Conservation (phyloP, 2,888 invertebrate genomes). For the Tribolium freemani region DNA sequence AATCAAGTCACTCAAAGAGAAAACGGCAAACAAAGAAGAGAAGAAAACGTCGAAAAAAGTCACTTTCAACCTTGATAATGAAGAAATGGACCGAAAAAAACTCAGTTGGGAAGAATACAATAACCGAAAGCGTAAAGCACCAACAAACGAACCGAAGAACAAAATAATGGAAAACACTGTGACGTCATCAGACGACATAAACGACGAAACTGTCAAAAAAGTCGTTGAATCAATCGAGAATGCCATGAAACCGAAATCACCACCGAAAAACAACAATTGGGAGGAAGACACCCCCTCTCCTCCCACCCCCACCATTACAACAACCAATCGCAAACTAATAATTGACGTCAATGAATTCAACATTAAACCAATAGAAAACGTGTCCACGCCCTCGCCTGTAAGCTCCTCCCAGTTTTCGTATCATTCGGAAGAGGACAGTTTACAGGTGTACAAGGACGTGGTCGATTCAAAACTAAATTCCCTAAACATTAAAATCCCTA, state of each 20-base stretch:
- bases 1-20: slow-evolving; percentile 36
- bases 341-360: slow-evolving; percentile 54
- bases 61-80: slow-evolving; percentile 30
- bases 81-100: slow-evolving; percentile 38
- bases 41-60: slow-evolving; percentile 25
- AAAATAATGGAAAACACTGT: slow-evolving; percentile 34
- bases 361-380: slow-evolving; percentile 40
- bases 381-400: slow-evolving; percentile 28
- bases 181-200: slow-evolving; percentile 12
- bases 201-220: slow-evolving; percentile 25
- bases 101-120: slow-evolving; percentile 59
- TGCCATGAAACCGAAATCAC: slow-evolving; percentile 1
- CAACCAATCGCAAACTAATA: slow-evolving; percentile 47
- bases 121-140: slow-evolving; percentile 54
- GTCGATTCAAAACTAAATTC: slow-evolving; percentile 60
- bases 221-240: slow-evolving; percentile 22
- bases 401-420: slow-evolving; percentile 36
- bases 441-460: slow-evolving; percentile 59
- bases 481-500: slow-evolving; percentile 59
- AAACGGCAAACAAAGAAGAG: slow-evolving; percentile 3
- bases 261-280: slow-evolving; percentile 30
- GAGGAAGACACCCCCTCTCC: slow-evolving; percentile 21
- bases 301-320: slow-evolving; percentile 41
- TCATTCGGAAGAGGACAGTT: slow-evolving; percentile 49
- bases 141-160: slow-evolving; percentile 32